A percentile compares a stretch with the other conserved stretches of the same genome.
These are phyloP conservation scores for Sylvilagus floridanus DNA, from an alignment of 2,797 vertebrate species.

Conservation along the genomic window DNA sequence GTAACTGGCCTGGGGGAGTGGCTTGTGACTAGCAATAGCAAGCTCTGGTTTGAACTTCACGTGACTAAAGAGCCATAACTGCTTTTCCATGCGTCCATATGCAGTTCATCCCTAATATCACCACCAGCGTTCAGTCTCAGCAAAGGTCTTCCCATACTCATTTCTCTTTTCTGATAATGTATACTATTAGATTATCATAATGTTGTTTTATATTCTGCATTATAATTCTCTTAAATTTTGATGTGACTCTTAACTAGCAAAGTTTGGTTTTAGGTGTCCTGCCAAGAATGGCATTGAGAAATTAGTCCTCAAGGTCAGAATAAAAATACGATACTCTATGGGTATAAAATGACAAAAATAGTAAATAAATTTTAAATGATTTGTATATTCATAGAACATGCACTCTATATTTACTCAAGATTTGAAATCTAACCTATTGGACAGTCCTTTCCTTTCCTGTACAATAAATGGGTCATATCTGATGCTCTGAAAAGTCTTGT, in stretches of 20 bases:
- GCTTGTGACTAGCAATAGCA: not conserved
- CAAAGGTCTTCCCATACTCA: not conserved
- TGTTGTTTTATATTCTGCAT: not conserved
- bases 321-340: not conserved
- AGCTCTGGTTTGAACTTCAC: not conserved
- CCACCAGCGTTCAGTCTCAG: not conserved
- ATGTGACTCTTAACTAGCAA: not conserved
- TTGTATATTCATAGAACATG: conserved; percentile 6
- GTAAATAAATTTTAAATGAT: conserved; percentile 1
- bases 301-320: conserved; percentile 39
- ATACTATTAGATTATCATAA: not conserved
- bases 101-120: no score
- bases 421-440: not conserved
- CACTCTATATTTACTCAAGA: not conserved
- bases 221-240: not conserved
- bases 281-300: conserved; percentile 45
- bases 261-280: not conserved
- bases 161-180: not conserved
- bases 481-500: not conserved
- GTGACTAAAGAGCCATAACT: not conserved
- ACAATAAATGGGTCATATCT: not conserved
- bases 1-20: not conserved
- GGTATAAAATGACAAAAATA: not conserved
- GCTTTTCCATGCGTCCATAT: not conserved
- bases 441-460: not conserved